Base-by-base conservation (phyloP, 2,113 vertebrate species). In the Strix aluco region DNA sequence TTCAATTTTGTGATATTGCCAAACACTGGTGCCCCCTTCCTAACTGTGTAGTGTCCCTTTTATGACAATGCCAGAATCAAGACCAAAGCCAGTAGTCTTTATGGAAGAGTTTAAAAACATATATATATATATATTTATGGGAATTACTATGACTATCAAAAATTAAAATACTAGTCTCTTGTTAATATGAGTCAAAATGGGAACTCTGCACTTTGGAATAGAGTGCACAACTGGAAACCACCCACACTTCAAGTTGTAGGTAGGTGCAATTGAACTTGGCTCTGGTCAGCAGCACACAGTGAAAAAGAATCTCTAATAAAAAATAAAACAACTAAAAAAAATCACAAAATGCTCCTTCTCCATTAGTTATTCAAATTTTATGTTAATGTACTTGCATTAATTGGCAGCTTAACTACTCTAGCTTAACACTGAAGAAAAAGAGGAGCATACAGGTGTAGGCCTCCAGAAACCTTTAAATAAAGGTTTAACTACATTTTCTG, bases 61-160 rank as follows among this genome's bases (percentile, higher is more conserved):
- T 67, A 96, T 92, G 54, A 78, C 87, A 96, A 58, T 83, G 23
- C 38, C 58, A 79, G 85, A 97, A 86, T 79, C 92, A 93, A 94
- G 74, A 22, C 40, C 54, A 72, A 86, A 93, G 54, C 26, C 23
- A 70, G 23, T 25, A 74, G 59, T 54, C 17, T 70, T 58, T 51
- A 73, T 27, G 36, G 13, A 42, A 85, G 36, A 18, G 23, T 46
- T 88, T 40, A 27, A 85, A 82, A 29, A 18, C 25, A 54, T 4
- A 34, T 9, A 36, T 9, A 51, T 9, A 51, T 16, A 34, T 34
- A 22, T 58, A 36, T 46, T 9, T 16, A 61, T 69, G 20, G 49
- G 26, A 80, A 74, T 70, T 51, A 47, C 27, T 69, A 34, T 44
- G 25, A 21, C 20, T 46, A 38, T 69, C 9, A 86, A 71, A 90